Conservation (phyloP, 2,888 invertebrate genomes). For the Xylota sylvarum region DNA sequence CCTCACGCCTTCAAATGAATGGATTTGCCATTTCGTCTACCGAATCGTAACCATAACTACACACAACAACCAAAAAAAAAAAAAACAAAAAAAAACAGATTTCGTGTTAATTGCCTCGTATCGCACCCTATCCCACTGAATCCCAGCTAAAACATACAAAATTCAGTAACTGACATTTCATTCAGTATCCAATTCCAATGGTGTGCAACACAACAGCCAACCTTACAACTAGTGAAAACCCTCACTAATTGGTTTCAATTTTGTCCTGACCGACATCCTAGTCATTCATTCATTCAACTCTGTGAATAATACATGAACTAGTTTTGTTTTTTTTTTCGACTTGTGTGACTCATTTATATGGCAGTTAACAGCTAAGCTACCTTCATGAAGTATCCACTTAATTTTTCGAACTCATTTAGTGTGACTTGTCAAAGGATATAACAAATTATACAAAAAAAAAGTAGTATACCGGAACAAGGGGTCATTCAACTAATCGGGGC, state of each 20-base stretch:
- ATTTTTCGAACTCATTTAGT: conserved; percentile 22
- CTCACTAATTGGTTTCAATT: conserved; percentile 52
- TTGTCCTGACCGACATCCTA: conserved; percentile 55
- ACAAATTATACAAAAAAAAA: conserved; percentile 17
- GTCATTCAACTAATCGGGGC: conserved; percentile 58
- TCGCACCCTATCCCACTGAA: background rate
- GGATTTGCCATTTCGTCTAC: background rate
- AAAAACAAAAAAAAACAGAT: background rate
- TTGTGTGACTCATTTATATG: conserved; percentile 33
- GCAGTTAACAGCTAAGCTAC: conserved; percentile 41
- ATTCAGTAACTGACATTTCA: background rate
- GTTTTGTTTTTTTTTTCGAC: conserved; percentile 32
- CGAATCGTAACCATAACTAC: conserved; percentile 21
- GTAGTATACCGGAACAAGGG: conserved; percentile 29
- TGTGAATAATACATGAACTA: conserved; percentile 59
- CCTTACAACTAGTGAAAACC: conserved; percentile 3
- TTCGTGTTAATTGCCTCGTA: conserved; percentile 26
- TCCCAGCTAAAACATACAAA: background rate
- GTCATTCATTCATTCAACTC: conserved; percentile 23
- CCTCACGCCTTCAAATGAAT: background rate
- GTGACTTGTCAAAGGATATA: conserved; percentile 37
- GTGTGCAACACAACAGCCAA: background rate
- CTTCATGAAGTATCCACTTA: conserved; percentile 31
- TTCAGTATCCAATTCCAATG: conserved; percentile 1
- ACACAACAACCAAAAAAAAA: background rate